Percentiles rank a stretch among this genome's conserved stretches.
Evolutionary conservation across 2,888 invertebrate genomes (phyloP).

Genomic region (Volucella bombylans): DNA sequence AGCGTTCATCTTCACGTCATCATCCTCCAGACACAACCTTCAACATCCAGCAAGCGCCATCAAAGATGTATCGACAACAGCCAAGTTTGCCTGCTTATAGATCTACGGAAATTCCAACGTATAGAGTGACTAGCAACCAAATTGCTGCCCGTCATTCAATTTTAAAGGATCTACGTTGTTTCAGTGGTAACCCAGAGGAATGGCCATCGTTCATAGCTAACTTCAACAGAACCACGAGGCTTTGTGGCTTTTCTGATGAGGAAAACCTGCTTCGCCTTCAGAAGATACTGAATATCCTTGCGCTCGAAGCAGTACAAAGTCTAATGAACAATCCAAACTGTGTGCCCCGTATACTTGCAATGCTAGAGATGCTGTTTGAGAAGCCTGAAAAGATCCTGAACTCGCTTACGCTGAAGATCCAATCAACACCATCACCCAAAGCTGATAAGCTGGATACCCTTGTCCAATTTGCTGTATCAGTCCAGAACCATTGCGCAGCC

Average conservation of each 20-base stretch:
- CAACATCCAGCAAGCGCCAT: too few species aligned
- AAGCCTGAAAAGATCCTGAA: conserved; percentile 8
- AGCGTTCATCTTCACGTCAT: too few species aligned
- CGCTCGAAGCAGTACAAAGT: conserved; percentile 20
- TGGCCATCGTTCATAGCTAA: conserved; percentile 37
- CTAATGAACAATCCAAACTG: conserved; percentile 6
- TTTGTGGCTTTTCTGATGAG: conserved; percentile 25
- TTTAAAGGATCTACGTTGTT: not conserved
- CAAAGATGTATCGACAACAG: too few species aligned
- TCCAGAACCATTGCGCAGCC: conserved; percentile 8
- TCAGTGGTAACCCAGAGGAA: conserved; percentile 10
- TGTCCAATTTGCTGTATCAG: conserved; percentile 10
- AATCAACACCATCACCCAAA: conserved; percentile 9
- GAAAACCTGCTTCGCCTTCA: conserved; percentile 34
- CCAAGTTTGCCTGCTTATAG: too few species aligned
- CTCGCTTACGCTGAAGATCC: conserved; percentile 5
- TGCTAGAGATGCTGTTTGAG: conserved; percentile 19
- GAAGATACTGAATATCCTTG: conserved; percentile 14
- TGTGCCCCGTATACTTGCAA: conserved; percentile 1
- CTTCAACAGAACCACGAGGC: conserved; percentile 13
- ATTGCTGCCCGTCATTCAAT: not conserved
- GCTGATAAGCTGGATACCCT: conserved; percentile 16
- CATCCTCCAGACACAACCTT: too few species aligned
- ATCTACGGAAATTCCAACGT: too few species aligned
- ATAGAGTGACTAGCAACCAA: too few species aligned